Evolutionary conservation across 2,888 invertebrate genomes (phyloP), one percentile per base, ranked within the genome.

Genomic region (Papilio protenor): DNA sequence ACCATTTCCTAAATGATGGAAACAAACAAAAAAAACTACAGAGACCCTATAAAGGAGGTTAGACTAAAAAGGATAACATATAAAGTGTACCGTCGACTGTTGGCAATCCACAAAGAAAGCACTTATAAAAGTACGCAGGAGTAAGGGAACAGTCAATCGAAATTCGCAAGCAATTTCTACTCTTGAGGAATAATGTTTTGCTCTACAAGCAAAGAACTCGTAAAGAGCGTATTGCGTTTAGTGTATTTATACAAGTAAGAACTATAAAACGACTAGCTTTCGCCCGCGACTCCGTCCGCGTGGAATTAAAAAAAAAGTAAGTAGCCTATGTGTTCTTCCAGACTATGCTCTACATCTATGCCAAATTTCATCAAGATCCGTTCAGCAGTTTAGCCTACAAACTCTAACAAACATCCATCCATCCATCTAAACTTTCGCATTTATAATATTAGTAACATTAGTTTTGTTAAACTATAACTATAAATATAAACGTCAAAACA

Each of bases 51-150:
- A 87, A 89, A 91, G 91, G 92, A 88, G 88, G 84, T 84, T 87
- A 87, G 89, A 86, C 89, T 88, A 88, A 90, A 90, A 91, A 88
- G 92, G 93, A 92, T 92, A 93, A 92, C 92, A 92, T 88, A 92
- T 92, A 93, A 93, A 93, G 93, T 93, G 92, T 90, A 88, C 89
- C 88, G 90, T 88, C 84, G 84, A 84, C 86, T 85, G 85, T 84
- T 79, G 89, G 91, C 92, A 90, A 92, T 93, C 92, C 92, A 90
- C 92, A 93, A 92, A 93, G 94, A 93, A 93, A 94, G 93, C 93
- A 94, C 93, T 94, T 89, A 88, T 87, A 88, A 89, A 87, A 91
- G 91, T 89, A 88, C 86, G 86, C 85, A 87, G 80, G 80, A 85
- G 83, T 82, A 80, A 81, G 81, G 87, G 87, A 85, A 87, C 85